A percentile compares a stretch with the other conserved stretches of the same genome.
phyloP scores from a whole-genome alignment of 2,888 invertebrate species.

The Ashinkailepas kermadecensis region DNA sequence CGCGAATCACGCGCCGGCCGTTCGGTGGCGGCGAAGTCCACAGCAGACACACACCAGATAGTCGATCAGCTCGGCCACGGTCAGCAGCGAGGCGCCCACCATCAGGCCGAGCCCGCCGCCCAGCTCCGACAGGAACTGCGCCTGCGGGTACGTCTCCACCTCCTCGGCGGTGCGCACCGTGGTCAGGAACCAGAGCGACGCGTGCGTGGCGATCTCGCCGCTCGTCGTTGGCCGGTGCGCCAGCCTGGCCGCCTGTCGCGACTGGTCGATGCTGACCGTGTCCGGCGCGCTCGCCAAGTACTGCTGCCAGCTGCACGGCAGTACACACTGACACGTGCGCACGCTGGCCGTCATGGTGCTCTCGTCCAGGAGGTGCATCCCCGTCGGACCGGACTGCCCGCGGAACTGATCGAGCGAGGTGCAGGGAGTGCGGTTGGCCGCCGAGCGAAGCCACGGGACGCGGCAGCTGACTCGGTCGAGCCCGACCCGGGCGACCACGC shows the following conservation, averaged over 20 bases:
- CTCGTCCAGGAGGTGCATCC: neutral
- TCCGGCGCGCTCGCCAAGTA: neutral
- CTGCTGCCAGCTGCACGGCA: neutral
- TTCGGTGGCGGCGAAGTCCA: neutral
- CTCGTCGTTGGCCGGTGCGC: neutral
- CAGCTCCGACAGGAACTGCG: neutral
- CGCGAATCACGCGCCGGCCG: no score
- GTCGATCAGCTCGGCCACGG: neutral
- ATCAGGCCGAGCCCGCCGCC: slow-evolving; percentile 1
- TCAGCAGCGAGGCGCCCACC: neutral
- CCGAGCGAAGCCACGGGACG: neutral
- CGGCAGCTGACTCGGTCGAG: neutral
- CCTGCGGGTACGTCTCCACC: neutral
- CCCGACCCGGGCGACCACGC: neutral
- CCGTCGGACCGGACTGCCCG: neutral
- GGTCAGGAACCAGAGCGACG: neutral
- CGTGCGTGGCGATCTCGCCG: neutral
- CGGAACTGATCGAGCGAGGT: neutral
- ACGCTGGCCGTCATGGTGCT: neutral
- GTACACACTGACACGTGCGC: neutral
- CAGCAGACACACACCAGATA: neutral
- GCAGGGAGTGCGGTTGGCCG: neutral
- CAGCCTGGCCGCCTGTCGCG: neutral
- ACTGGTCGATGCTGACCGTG: neutral
- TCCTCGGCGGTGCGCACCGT: neutral